Evolutionary conservation across 2,797 vertebrate genomes (phyloP), one percentile per base, ranked within the genome.

Genomic region (Novumbra hubbsi): DNA sequence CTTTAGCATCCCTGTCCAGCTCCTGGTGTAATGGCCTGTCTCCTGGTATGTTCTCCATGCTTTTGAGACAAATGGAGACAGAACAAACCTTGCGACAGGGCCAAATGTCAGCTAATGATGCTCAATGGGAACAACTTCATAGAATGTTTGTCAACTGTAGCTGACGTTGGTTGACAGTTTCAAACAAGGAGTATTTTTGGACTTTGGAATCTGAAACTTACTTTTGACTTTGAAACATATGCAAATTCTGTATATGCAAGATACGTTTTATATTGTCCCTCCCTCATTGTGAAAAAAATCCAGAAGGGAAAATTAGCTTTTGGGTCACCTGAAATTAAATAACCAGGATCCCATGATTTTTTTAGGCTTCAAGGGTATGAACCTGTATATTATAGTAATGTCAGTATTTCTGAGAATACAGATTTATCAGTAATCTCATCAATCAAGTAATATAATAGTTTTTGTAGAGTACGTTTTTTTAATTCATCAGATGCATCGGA

Each of bases 41-140:
- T n/a, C n/a, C n/a, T n/a, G n/a, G n/a, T n/a, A n/a, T n/a, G n/a
- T n/a, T n/a, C n/a, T n/a, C n/a, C n/a, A n/a, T n/a, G n/a, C n/a
- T n/a, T n/a, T n/a, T n/a, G n/a, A n/a, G n/a, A n/a, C n/a, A n/a
- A n/a, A n/a, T n/a, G n/a, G n/a, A n/a, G n/a, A n/a, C n/a, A n/a
- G n/a, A n/a, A n/a, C n/a, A n/a, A n/a, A n/a, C n/a, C 27, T 55
- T 19, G 64, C 45, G 16, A 68, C 15, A n/a, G 73, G 28, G 50
- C 62, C 68, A 76, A 60, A 73, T 63, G 14, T 19, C 32, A 57
- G 69, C 78, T 74, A 80, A 74, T 80, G 75, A 77, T 72, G 75
- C 68, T 34, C 73, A 62, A 45, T 71, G 63, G 77, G 77, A 74
- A 27, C 45, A 69, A 30, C 67, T 49, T 68, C 15, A 49, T 68